A percentile compares a stretch with the other conserved stretches of the same genome.
These are phyloP conservation scores for Egretta garzetta DNA, from an alignment of 2,113 vertebrate genomes.

Conservation along the genomic window DNA sequence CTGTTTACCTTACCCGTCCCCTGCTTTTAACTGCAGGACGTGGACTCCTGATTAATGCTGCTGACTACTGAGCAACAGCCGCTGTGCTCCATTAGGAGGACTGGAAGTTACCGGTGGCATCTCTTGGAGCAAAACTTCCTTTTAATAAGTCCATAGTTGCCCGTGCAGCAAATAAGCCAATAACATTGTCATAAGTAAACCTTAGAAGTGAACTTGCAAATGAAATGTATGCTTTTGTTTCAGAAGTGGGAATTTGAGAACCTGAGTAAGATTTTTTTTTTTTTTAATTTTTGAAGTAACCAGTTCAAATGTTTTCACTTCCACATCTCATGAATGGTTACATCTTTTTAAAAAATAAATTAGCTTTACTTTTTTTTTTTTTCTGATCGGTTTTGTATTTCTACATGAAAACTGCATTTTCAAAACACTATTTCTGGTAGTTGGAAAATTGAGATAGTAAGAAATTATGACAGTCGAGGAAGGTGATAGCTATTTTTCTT, in stretches of 20 bases:
- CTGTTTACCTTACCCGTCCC: background rate
- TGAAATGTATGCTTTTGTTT: background rate
- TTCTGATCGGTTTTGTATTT: background rate
- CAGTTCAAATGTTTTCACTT: background rate
- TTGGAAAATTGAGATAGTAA: background rate
- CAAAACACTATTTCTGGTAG: background rate
- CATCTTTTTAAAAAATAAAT: background rate
- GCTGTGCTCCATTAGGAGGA: background rate
- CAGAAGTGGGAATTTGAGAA: background rate
- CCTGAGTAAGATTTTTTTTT: background rate
- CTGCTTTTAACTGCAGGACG: background rate
- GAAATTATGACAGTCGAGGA: background rate
- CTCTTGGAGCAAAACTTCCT: background rate
- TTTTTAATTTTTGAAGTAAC: background rate
- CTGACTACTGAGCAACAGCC: background rate
- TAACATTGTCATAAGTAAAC: background rate
- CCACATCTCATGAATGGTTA: background rate
- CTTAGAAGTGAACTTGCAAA: background rate
- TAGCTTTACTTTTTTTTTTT: background rate
- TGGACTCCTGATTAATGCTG: background rate
- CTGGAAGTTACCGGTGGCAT: background rate
- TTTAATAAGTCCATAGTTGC: background rate
- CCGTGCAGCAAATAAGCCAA: background rate
- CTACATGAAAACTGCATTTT: background rate
- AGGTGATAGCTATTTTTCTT: background rate